Evolutionary conservation across 2,797 vertebrate genomes (phyloP), one percentile per base, ranked within the genome.

Genomic region (Semaprochilodus insignis): DNA sequence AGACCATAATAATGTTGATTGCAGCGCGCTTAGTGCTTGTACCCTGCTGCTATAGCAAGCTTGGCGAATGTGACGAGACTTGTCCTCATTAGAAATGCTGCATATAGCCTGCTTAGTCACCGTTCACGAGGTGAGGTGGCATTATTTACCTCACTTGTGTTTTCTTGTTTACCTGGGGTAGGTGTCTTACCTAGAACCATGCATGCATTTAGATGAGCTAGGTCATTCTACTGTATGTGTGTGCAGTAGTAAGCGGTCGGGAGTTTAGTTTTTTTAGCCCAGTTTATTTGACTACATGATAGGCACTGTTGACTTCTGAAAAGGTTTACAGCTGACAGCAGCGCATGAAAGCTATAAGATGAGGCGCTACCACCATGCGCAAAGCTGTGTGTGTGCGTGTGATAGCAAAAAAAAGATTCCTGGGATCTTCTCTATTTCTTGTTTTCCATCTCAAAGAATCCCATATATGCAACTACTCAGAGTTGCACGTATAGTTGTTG

Each of bases 21-120:
- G 7, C 78, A 88, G 85, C 77, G 91, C 87, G 87, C 90, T 31
- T 91, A 86, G 90, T 89, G 89, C 88, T 89, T 81, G 84, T 89
- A 89, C 91, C 91, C 89, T 91, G 89, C 89, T 89, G 88, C 90
- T 90, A 31, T 31, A 91, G 88, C 88, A 92, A 92, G 93, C 66
- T 84, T 88, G 91, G 84, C 87, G 90, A 90, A 90, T 87, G 88
- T 90, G 86, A 83, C 89, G 87, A 85, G 40, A 40, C 36, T 40
- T 40, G 88, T 88, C 48, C 4, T 34, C 52, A 55, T 15, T 5
- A 21, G 13, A 52, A 36, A 57, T 13, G 52, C 19, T 31, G 70
- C 25, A 52, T 5, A 27, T 5, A 27, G 34, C 10, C 4, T 55
- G 48, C 51, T 21, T 74, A 34, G 72, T 57, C 31, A 74, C 19